Evolutionary conservation across 2,113 vertebrate species (phyloP).

Genomic region (Pycnonotus jocosus): DNA sequence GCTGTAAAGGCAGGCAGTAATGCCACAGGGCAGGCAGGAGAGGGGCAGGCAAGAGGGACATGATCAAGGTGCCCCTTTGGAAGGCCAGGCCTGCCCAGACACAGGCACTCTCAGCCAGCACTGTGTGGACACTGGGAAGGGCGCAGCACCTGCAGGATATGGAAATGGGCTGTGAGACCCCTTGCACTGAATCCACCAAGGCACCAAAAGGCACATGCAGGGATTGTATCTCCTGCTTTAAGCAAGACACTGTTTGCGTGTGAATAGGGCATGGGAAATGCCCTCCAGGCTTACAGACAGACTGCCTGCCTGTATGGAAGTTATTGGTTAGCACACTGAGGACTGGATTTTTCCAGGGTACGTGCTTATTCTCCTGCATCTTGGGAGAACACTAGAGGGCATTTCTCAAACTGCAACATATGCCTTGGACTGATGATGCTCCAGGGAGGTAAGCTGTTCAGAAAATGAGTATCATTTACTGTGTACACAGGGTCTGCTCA

Average conservation of each 20-base stretch:
- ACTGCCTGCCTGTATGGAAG: neutral
- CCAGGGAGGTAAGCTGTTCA: neutral
- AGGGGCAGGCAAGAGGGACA: neutral
- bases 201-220: neutral
- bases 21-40: neutral
- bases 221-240: neutral
- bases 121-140: neutral
- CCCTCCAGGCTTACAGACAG: neutral
- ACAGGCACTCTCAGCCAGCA: accelerated
- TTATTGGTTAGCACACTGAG: neutral
- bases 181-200: accelerated
- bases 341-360: neutral
- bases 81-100: neutral
- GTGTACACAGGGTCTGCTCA: neutral
- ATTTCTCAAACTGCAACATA: neutral
- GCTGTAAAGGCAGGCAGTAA: neutral
- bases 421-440: neutral
- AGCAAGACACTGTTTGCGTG: neutral
- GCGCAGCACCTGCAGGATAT: neutral
- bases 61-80: neutral
- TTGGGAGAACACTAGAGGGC: neutral
- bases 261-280: neutral
- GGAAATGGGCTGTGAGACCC: neutral
- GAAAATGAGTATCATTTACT: neutral
- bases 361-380: neutral